Conservation (phyloP, 2,113 vertebrate genomes). For the Anolis sagrei region DNA sequence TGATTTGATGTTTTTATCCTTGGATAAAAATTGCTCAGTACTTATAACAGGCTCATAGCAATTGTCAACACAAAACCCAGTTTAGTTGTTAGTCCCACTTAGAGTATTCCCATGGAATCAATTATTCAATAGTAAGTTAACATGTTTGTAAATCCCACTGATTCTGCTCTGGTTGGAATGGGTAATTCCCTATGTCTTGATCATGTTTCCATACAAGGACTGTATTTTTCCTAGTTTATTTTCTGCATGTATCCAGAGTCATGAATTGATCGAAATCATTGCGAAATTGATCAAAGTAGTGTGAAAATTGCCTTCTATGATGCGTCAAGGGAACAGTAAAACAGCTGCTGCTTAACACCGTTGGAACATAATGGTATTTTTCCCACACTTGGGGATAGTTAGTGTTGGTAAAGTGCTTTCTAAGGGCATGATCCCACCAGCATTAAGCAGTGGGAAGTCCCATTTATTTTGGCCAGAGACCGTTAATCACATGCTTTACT, state of each 20-base stretch:
- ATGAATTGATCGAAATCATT: constrained; percentile 1
- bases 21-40: no score
- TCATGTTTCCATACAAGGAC: constrained; percentile 48
- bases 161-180: no score
- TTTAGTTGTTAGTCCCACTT: no score
- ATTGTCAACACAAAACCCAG: not conserved
- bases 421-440: constrained; percentile 13
- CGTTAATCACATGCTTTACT: constrained; percentile 2
- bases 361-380: constrained; percentile 28
- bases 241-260: constrained; percentile 46
- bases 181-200: constrained; percentile 19
- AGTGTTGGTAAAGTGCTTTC: not conserved
- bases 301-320: constrained; percentile 10
- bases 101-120: no score
- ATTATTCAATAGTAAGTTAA: no score
- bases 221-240: constrained; percentile 22
- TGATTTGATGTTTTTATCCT: no score
- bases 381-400: not conserved
- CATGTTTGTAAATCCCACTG: no score
- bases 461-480: constrained; percentile 1
- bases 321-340: constrained; percentile 18
- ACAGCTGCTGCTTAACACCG: not conserved
- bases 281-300: not conserved
- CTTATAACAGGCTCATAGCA: not conserved
- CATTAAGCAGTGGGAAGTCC: not conserved